phyloP scores from a whole-genome alignment of 2,888 invertebrate species.

The Lasioglossum villosulum region DNA sequence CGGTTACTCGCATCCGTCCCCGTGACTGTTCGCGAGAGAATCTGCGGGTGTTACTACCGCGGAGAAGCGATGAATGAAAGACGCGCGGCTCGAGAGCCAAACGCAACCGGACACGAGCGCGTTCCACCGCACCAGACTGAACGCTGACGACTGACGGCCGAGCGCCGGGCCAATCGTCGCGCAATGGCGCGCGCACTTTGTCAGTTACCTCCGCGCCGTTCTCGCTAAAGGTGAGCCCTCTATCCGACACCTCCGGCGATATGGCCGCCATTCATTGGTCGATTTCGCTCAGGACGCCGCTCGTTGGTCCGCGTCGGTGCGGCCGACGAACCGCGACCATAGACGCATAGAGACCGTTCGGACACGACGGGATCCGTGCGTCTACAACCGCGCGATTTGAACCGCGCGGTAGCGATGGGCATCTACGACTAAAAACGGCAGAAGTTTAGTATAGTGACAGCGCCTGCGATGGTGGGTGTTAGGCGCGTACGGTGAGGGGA shows the following conservation, averaged over 20 bases:
- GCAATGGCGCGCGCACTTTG: conserved; percentile 52
- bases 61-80: conserved; percentile 68
- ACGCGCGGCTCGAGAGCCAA: conserved; percentile 71
- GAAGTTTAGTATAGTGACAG: no score
- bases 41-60: conserved; percentile 48
- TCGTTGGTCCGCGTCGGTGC: conserved; percentile 15
- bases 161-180: conserved; percentile 69
- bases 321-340: background rate
- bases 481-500: no score
- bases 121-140: conserved; percentile 77
- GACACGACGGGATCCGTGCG: no score
- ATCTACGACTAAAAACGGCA: no score
- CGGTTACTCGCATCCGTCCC: background rate
- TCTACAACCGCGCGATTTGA: no score
- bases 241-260: background rate
- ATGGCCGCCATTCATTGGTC: conserved; percentile 13
- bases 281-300: fast-evolving
- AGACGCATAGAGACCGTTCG: no score
- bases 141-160: conserved; percentile 69
- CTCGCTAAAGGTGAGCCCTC: conserved; percentile 49
- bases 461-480: no score
- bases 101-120: conserved; percentile 70
- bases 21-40: conserved; percentile 24
- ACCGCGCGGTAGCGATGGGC: no score
- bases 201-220: conserved; percentile 2